Evolutionary conservation across 2,888 invertebrate species (phyloP), one percentile per base, ranked within the genome.

Genomic region (Oeneis ivallda): DNA sequence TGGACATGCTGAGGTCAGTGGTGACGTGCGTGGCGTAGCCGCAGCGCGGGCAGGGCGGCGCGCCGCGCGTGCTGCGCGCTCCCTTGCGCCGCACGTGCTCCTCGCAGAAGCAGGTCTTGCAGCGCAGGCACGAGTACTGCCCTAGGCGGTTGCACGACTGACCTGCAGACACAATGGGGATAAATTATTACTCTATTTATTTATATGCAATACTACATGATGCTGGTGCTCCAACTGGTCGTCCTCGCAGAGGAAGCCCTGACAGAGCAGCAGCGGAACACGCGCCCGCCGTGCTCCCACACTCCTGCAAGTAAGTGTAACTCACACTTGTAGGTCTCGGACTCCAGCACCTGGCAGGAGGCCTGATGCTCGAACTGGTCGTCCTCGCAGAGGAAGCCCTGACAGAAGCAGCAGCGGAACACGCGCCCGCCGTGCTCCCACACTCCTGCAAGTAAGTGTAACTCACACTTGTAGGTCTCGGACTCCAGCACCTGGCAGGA

Each of bases 301-400:
- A 98, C 98, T 5, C 96, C 92, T 92, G 77, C 17, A n/a, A 15
- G n/a, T n/a, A n/a, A n/a, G n/a, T n/a, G n/a, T n/a, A n/a, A 61
- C 61, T 52, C 11, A 54, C 62, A 62, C 62, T 99, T 99, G 85
- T 96, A 98, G 76, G 95, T 98, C 88, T 99, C 99, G 0, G 98
- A 95, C 82, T 99, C 98, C 7, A 99, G 91, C 67, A 98, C 96
- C 92, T 99, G 98, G 83, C 98, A 98, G 0, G 97, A 97, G 4
- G 98, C 98, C 89, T 99, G 99, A 89, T 99, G 98, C 87, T 99
- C 98, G 89, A 98, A 98, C 87, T 98, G 98, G 87, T 98, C 98
- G 86, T 98, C 98, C 89, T 98, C 98, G 85, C 99, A 99, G 5
- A 97, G 92, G 80, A 95, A 98, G 57, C 95, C 96, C 75, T 95